Percentiles rank a stretch among this genome's conserved stretches.
phyloP scores from a whole-genome alignment of 2,888 invertebrate genomes.

The Sarcophaga subvicina region DNA sequence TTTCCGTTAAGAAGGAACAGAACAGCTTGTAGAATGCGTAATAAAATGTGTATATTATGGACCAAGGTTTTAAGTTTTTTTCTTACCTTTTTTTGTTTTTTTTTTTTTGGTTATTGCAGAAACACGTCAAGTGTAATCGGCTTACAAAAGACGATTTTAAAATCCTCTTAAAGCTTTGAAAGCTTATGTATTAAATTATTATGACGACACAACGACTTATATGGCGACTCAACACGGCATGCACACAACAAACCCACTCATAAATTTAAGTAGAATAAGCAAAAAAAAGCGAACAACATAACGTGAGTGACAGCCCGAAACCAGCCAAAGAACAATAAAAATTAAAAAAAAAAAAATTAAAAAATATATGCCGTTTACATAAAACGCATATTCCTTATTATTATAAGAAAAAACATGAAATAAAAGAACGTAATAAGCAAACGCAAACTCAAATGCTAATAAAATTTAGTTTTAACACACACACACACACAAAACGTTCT shows the following conservation, averaged over 20 bases:
- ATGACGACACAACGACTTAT: slow-evolving; percentile 70
- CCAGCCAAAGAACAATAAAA: background rate
- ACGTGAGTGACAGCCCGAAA: slow-evolving; percentile 5
- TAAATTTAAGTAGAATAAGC: slow-evolving; percentile 6
- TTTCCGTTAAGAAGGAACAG: background rate
- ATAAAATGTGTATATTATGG: background rate
- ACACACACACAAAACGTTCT: background rate
- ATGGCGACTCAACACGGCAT: slow-evolving; percentile 1
- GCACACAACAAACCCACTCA: slow-evolving; percentile 60
- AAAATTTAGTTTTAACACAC: slow-evolving; percentile 51
- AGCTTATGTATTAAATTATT: slow-evolving; percentile 72
- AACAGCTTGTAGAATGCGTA: background rate
- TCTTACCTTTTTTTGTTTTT: background rate
- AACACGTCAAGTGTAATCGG: slow-evolving; percentile 72
- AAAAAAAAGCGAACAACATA: slow-evolving; percentile 3
- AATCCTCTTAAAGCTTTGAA: slow-evolving; percentile 71
- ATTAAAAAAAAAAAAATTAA: slow-evolving; percentile 16
- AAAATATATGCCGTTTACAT: background rate
- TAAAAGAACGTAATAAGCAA: background rate
- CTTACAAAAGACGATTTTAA: slow-evolving; percentile 73
- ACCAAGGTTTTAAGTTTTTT: slow-evolving; percentile 11
- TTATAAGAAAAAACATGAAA: slow-evolving; percentile 8
- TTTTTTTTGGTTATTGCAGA: slow-evolving; percentile 56
- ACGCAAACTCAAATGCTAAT: slow-evolving; percentile 26
- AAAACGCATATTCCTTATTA: background rate